Percentiles rank a stretch among this genome's conserved stretches.
Evolutionary conservation across 2,888 invertebrate species (phyloP).

Genomic region (Acanthosoma haemorrhoidale): DNA sequence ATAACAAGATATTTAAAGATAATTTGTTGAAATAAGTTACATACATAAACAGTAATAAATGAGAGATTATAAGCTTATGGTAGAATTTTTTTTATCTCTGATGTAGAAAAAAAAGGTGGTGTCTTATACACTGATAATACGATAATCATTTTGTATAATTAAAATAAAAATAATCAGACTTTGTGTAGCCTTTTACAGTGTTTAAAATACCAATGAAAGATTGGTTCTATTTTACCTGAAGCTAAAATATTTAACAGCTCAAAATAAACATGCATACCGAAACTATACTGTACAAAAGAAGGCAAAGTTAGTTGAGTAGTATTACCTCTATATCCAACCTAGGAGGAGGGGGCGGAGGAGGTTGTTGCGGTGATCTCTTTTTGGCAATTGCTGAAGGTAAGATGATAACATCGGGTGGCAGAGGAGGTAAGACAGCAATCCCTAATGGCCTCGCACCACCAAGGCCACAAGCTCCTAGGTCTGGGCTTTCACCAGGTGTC

Average conservation of each 20-base stretch:
- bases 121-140: no score
- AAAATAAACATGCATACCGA: neutral
- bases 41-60: no score
- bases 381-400: conserved; percentile 45
- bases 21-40: no score
- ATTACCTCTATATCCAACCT: conserved; percentile 57
- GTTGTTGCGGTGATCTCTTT: conserved; percentile 48
- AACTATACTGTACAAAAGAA: neutral
- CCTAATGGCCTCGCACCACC: conserved; percentile 75
- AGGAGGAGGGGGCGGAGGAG: conserved; percentile 47
- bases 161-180: conserved; percentile 10
- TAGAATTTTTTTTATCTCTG: no score
- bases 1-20: no score
- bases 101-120: no score
- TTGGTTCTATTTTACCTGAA: neutral
- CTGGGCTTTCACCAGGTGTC: conserved; percentile 66
- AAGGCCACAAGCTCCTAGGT: conserved; percentile 67
- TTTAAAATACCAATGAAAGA: neutral
- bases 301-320: neutral
- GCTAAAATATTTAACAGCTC: neutral
- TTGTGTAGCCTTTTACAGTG: neutral
- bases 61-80: no score
- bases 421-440: conserved; percentile 51
- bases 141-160: no score
- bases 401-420: conserved; percentile 52